Base-by-base conservation (phyloP, 1,140 invertebrate species). In the Euwallacea similis region DNA sequence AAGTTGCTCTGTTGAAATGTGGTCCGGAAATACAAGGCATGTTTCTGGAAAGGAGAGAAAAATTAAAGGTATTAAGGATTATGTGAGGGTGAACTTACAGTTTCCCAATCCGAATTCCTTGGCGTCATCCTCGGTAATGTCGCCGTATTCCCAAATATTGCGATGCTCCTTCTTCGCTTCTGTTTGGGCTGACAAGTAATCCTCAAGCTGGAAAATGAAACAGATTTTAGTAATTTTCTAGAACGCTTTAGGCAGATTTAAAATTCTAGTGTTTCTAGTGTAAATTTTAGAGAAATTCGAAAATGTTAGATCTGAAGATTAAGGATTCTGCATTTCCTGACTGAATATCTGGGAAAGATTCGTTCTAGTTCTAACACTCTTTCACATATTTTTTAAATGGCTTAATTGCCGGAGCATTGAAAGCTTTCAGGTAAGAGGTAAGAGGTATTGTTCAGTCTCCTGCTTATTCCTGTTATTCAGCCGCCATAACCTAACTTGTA, bases 101-200 rank as follows among this genome's bases (percentile, higher is more conserved):
- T 75, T 76, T 46, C 77, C 75, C n/a, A 78, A 70, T 46, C 91
- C 92, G 84, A 95, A 95, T 83, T 96, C 94, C 73, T 90, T 89
- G n/a, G 93, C 93, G 83, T 98, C 95, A 78, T 98, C 97, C 75
- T 95, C 95, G 66, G 92, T 94, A 79, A 98, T 94, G 81, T 98
- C 96, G 13, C 97, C 97, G 81, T 99, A 98, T 76, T 92, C 88
- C 96, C 97, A 99, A 73, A 98, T 91, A 79, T 92, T 93, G 66
- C 89, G 83, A 82, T 95, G 93, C 58, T 89, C 88, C 73, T 89
- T 90, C 81, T 93, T 92, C 4, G 96, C 97, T 63, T 88, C 85
- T 72, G 95, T 90, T 81, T 98, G 92, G 10, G 95, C 93, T 46
- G 87, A 87, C 72, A 85, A 87, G 81, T 98, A 98, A 66, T 95